Conservation (phyloP, 1,140 invertebrate genomes). For the Parasteatoda tepidariorum region DNA sequence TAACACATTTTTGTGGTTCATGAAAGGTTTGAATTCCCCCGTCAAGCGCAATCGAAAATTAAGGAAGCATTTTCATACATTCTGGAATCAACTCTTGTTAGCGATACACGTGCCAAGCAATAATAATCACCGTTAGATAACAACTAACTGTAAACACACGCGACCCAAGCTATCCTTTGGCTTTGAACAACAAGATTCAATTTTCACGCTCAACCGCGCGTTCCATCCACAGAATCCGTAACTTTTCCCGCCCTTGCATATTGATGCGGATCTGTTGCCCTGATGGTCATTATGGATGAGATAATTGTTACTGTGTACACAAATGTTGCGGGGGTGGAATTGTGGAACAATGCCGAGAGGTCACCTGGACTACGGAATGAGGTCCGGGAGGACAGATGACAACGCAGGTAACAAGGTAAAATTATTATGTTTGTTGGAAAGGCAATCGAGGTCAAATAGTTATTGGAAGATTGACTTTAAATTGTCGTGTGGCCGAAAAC, state of each 20-base stretch:
- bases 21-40: no score
- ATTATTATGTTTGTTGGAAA: no score
- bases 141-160: not conserved
- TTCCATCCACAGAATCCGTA: slow-evolving; percentile 10
- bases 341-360: not conserved
- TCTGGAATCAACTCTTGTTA: no score
- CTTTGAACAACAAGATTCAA: slow-evolving; percentile 11
- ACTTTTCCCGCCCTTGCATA: not conserved
- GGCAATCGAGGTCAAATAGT: not conserved
- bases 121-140: not conserved
- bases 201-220: slow-evolving; percentile 23
- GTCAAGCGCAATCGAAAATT: no score
- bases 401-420: not conserved
- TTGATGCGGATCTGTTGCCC: not conserved
- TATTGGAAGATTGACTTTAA: no score
- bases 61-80: no score
- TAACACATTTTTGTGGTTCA: no score
- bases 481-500: no score
- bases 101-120: not conserved
- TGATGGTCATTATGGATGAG: not conserved
- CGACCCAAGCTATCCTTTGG: not conserved
- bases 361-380: not conserved
- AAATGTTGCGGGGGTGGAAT: not conserved
- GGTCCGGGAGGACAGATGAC: slow-evolving; percentile 31
- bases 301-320: slow-evolving; percentile 32